Conservation (phyloP, 2,888 invertebrate species). For the Heliconius cydno region DNA sequence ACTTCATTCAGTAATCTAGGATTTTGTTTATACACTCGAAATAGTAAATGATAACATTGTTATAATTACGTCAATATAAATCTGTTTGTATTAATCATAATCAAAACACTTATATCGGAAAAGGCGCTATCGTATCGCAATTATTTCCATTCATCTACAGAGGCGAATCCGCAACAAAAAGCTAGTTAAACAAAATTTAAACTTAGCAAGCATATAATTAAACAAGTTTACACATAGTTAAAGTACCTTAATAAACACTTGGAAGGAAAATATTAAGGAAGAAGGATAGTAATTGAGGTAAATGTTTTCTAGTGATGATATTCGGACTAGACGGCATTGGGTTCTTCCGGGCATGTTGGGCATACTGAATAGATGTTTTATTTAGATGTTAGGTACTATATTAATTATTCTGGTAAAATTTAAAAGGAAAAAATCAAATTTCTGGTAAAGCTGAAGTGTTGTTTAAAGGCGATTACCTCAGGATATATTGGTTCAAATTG, state of each 20-base stretch:
- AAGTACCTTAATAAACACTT: slow-evolving; percentile 4
- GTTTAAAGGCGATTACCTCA: too few species aligned
- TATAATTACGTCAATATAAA: slow-evolving; percentile 1
- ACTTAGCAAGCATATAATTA: too few species aligned
- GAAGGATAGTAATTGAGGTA: slow-evolving; percentile 19
- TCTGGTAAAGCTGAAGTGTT: too few species aligned
- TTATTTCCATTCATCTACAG: too few species aligned
- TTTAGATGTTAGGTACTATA: not conserved
- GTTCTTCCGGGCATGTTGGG: slow-evolving; percentile 14
- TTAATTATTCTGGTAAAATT: too few species aligned
- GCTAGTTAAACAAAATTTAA: too few species aligned
- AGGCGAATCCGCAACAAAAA: too few species aligned
- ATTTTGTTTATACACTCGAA: not conserved
- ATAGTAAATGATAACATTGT: slow-evolving; percentile 8
- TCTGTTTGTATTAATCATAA: not conserved
- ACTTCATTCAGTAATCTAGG: not conserved
- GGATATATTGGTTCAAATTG: too few species aligned
- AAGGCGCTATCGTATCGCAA: not conserved
- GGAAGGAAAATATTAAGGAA: slow-evolving; percentile 31
- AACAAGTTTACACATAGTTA: not conserved
- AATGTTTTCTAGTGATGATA: slow-evolving; percentile 28
- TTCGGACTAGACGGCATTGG: slow-evolving; percentile 28
- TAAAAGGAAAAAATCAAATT: too few species aligned
- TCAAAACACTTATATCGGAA: not conserved
- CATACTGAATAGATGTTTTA: slow-evolving; percentile 7